These are phyloP conservation scores for Danio aesculapii DNA, from an alignment of 2,797 vertebrate genomes.

Conservation along the genomic window DNA sequence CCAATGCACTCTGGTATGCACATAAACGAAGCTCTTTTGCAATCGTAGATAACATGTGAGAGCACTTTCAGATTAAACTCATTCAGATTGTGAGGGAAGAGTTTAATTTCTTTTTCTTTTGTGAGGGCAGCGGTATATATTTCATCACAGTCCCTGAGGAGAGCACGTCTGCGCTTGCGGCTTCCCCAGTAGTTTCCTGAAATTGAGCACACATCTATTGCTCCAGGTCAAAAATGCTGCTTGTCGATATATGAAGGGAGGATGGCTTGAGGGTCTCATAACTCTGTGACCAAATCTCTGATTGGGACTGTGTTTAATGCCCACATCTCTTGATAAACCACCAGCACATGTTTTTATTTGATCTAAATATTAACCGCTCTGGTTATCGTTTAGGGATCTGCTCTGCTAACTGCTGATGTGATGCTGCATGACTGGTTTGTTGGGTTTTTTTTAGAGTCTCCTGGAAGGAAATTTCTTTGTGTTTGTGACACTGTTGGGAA, in stretches of 20 bases:
- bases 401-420: constrained; percentile 21
- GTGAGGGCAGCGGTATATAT: background rate
- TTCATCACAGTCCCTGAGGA: constrained; percentile 22
- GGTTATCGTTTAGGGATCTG: constrained; percentile 5
- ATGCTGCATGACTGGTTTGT: constrained; percentile 28
- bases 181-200: constrained; percentile 48
- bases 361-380: background rate
- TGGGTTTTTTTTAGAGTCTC: constrained; percentile 8
- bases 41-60: background rate
- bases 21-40: background rate
- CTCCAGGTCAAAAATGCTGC: constrained; percentile 26
- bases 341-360: background rate
- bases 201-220: constrained; percentile 21
- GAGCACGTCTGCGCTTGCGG: constrained; percentile 32
- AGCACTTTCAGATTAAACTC: constrained; percentile 19
- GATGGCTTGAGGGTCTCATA: constrained; percentile 10
- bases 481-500: background rate
- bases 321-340: constrained; percentile 15
- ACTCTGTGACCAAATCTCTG: constrained; percentile 34
- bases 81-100: constrained; percentile 23
- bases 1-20: constrained; percentile 37
- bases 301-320: constrained; percentile 18
- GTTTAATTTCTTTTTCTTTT: background rate
- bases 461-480: background rate
- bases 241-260: background rate